Percentiles rank a stretch among this genome's conserved stretches.
phyloP scores from a whole-genome alignment of 2,888 invertebrate genomes.

The Sphaeridia pumilis region DNA sequence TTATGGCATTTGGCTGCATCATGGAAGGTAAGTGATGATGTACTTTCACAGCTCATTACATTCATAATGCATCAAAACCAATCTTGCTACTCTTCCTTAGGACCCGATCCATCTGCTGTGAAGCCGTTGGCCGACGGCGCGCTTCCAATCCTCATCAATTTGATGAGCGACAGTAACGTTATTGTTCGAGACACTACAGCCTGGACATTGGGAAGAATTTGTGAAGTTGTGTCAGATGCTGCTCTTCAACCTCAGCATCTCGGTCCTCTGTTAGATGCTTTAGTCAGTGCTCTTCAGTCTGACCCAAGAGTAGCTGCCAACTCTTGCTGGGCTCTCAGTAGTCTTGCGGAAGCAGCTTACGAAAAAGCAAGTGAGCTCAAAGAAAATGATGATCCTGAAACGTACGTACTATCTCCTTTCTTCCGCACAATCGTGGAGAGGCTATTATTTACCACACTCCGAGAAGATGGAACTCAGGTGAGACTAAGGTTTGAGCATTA shows the following conservation, averaged over 20 bases:
- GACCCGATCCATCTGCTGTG: slow-evolving; percentile 66
- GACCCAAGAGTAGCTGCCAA: slow-evolving; percentile 96
- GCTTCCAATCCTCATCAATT: slow-evolving; percentile 85
- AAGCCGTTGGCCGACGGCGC: slow-evolving; percentile 93
- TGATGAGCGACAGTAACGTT: slow-evolving; percentile 88
- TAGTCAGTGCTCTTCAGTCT: slow-evolving; percentile 73
- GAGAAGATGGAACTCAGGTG: slow-evolving; percentile 72
- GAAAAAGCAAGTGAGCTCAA: slow-evolving; percentile 59
- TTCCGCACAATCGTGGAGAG: slow-evolving; percentile 89
- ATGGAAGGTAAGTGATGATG: slow-evolving; percentile 30
- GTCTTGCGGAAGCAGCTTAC: slow-evolving; percentile 91
- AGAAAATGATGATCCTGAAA: slow-evolving; percentile 43
- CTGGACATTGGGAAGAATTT: slow-evolving; percentile 96
- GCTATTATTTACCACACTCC: slow-evolving; percentile 85
- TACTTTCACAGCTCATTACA: too few relatives aligned
- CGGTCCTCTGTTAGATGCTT: slow-evolving; percentile 64
- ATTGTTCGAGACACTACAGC: slow-evolving; percentile 94
- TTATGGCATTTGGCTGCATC: slow-evolving; percentile 85
- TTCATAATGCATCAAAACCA: too few relatives aligned
- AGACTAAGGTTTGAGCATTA: too few relatives aligned
- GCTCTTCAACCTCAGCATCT: slow-evolving; percentile 78
- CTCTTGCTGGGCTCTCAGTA: slow-evolving; percentile 98
- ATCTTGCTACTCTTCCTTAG: background rate
- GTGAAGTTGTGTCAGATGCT: slow-evolving; percentile 91
- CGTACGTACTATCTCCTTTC: slow-evolving; percentile 84